A percentile compares a stretch with the other conserved stretches of the same genome.
Conservation (phyloP, 2,888 invertebrate species). For the Pegoplata infirma region DNA sequence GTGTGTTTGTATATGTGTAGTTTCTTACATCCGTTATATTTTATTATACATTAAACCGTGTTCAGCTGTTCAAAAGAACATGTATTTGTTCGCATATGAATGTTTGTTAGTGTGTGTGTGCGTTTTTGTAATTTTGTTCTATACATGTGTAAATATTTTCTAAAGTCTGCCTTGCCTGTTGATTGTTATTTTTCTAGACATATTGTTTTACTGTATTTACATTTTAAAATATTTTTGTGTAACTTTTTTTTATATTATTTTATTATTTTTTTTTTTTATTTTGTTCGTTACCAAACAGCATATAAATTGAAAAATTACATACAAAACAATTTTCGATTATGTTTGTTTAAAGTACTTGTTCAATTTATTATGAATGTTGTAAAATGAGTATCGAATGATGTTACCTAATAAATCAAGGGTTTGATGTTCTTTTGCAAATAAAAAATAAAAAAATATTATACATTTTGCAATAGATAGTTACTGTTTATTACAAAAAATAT, state of each 20-base stretch:
- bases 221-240: constrained; percentile 41
- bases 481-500: background rate
- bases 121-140: background rate
- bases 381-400: no score
- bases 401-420: no score
- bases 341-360: background rate
- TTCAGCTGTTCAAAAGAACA: constrained; percentile 1
- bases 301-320: constrained; percentile 62
- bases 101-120: background rate
- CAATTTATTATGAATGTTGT: background rate
- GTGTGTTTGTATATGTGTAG: no score
- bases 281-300: constrained; percentile 48
- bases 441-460: background rate
- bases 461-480: background rate
- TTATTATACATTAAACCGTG: constrained; percentile 17
- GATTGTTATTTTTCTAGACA: constrained; percentile 58
- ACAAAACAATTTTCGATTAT: constrained; percentile 51
- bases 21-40: constrained; percentile 28
- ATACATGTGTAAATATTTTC: constrained; percentile 45
- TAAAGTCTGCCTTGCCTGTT: constrained; percentile 45
- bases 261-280: background rate
- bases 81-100: background rate
- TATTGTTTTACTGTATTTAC: constrained; percentile 46
- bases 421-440: no score
- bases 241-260: constrained; percentile 2